These are phyloP conservation scores for Heteromurus nitidus DNA, from an alignment of 2,888 invertebrate species.

Conservation along the genomic window DNA sequence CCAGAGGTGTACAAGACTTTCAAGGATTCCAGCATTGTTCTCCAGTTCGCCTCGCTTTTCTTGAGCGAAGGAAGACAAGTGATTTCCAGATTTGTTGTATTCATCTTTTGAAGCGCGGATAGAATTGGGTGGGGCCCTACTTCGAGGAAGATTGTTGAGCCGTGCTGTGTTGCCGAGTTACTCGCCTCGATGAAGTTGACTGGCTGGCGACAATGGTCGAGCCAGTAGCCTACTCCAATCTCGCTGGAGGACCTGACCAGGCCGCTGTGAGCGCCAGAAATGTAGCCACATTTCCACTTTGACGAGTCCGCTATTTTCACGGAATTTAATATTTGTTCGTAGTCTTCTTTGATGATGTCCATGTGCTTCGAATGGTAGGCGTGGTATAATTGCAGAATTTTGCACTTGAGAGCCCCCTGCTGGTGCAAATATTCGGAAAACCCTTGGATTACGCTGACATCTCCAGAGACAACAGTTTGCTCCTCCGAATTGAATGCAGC, in stretches of 20 bases:
- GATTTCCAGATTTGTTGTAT: neutral
- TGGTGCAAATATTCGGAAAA: too few relatives aligned
- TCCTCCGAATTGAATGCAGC: slow-evolving; percentile 56
- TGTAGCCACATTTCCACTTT: slow-evolving; percentile 2
- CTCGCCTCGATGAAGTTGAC: slow-evolving; percentile 38
- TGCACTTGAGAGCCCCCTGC: too few relatives aligned
- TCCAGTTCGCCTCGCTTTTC: slow-evolving; percentile 11
- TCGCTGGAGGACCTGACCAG: neutral
- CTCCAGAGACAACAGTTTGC: slow-evolving; percentile 53
- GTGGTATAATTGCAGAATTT: too few relatives aligned
- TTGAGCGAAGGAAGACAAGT: neutral
- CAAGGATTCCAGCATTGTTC: neutral
- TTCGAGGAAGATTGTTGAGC: slow-evolving; percentile 30
- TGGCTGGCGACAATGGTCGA: slow-evolving; percentile 27
- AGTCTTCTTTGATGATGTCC: too few relatives aligned
- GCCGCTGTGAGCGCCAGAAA: slow-evolving; percentile 19
- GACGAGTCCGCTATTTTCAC: too few relatives aligned
- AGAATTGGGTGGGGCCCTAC: slow-evolving; percentile 50
- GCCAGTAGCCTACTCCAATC: slow-evolving; percentile 4
- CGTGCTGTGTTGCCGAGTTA: neutral
- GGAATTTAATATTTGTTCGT: too few relatives aligned
- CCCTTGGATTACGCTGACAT: slow-evolving; percentile 9
- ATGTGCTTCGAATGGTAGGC: too few relatives aligned
- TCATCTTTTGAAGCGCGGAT: slow-evolving; percentile 12
- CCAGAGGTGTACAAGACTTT: neutral